phyloP scores from a whole-genome alignment of 2,113 vertebrate species.

The Triplophysa siluroides region DNA sequence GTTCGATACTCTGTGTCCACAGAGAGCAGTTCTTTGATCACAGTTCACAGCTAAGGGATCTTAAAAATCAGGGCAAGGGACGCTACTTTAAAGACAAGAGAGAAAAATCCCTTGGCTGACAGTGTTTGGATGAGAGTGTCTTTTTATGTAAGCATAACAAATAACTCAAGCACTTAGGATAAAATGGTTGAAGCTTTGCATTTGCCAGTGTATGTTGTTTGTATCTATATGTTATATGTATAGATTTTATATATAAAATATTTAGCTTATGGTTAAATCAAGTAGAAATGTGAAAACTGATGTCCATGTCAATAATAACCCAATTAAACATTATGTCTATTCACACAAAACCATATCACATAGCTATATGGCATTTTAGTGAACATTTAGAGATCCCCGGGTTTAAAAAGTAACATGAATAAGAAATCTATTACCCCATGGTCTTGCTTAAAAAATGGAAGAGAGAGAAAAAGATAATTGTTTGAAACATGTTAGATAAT shows the following conservation, averaged over 20 bases:
- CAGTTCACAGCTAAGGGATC: conserved; percentile 51
- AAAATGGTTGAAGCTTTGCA: neutral
- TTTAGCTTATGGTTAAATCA: neutral
- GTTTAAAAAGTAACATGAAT: neutral
- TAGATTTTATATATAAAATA: neutral
- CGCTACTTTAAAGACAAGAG: conserved; percentile 43
- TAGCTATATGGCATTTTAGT: neutral
- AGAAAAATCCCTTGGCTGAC: conserved; percentile 26
- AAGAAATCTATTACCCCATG: neutral
- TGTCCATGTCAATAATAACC: neutral
- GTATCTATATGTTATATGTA: neutral
- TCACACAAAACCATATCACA: neutral
- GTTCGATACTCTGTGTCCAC: conserved; percentile 56
- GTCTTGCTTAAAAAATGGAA: neutral
- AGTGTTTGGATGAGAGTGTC: conserved; percentile 21
- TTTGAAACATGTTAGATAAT: conserved; percentile 34
- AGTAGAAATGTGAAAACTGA: neutral
- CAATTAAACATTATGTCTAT: neutral
- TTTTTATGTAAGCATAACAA: conserved; percentile 6
- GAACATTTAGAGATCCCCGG: neutral
- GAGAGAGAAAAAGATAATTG: neutral
- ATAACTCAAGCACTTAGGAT: neutral
- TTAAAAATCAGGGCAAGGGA: conserved; percentile 44
- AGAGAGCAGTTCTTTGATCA: conserved; percentile 57
- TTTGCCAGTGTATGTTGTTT: neutral